Percentiles rank a stretch among this genome's conserved stretches.
Conservation (phyloP, 2,888 invertebrate species). For the Protodeltote pygarga region DNA sequence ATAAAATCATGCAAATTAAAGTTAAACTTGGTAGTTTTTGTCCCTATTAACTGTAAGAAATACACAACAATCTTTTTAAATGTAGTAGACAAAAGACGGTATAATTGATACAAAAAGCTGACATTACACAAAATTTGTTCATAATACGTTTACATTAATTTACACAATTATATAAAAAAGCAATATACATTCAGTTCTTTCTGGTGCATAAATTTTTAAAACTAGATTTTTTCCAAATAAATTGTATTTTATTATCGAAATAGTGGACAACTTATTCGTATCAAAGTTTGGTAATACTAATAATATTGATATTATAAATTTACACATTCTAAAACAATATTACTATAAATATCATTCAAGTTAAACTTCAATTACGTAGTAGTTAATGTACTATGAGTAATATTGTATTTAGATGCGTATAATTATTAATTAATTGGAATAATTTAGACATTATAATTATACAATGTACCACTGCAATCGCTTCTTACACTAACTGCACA, state of each 20-base stretch:
- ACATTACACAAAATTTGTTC: slow-evolving; percentile 40
- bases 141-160: slow-evolving; percentile 44
- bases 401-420: slow-evolving; percentile 16
- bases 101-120: slow-evolving; percentile 20
- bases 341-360: too few species aligned
- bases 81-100: slow-evolving; percentile 11
- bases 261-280: slow-evolving; percentile 36
- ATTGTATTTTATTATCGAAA: slow-evolving; percentile 33
- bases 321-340: slow-evolving; percentile 8
- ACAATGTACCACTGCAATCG: slow-evolving; percentile 1
- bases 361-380: too few species aligned
- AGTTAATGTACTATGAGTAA: too few species aligned
- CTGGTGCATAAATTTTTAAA: slow-evolving; percentile 43
- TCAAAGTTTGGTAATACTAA: slow-evolving; percentile 36
- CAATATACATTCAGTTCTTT: slow-evolving; percentile 61
- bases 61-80: slow-evolving; percentile 15
- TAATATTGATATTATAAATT: slow-evolving; percentile 15
- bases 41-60: slow-evolving; percentile 1
- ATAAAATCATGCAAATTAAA: neutral
- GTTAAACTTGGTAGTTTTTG: neutral
- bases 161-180: slow-evolving; percentile 52
- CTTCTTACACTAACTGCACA: slow-evolving; percentile 7
- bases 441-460: slow-evolving; percentile 20
- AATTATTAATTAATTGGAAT: slow-evolving; percentile 7
- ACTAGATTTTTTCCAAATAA: slow-evolving; percentile 32